phyloP scores from a whole-genome alignment of 2,113 vertebrate species.

The Cynopterus brachyotis region DNA sequence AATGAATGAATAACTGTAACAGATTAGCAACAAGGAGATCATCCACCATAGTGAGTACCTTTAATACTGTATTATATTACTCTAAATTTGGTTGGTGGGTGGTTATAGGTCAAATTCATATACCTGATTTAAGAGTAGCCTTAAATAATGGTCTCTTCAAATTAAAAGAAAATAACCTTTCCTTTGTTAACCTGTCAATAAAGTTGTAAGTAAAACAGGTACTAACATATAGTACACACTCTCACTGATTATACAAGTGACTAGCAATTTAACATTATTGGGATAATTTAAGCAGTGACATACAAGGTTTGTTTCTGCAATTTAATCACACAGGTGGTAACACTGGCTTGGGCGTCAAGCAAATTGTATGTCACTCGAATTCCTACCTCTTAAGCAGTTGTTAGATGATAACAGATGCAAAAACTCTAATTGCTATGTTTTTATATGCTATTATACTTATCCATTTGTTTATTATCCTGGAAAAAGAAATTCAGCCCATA shows the following conservation, averaged over 20 bases:
- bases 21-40: slow-evolving; percentile 16
- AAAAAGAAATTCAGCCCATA: slow-evolving; percentile 43
- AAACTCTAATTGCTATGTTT: slow-evolving; percentile 11
- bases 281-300: slow-evolving; percentile 5
- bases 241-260: background rate
- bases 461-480: background rate
- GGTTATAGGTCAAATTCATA: background rate
- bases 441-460: slow-evolving; percentile 31
- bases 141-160: slow-evolving; percentile 41
- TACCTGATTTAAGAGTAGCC: background rate
- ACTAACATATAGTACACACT: background rate
- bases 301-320: slow-evolving; percentile 4
- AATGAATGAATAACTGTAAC: slow-evolving; percentile 36
- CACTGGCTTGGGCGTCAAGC: background rate
- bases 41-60: background rate
- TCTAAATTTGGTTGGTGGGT: background rate
- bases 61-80: slow-evolving; percentile 12
- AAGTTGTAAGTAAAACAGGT: slow-evolving; percentile 26
- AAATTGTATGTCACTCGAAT: slow-evolving; percentile 39
- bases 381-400: background rate
- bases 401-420: slow-evolving; percentile 31
- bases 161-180: slow-evolving; percentile 31
- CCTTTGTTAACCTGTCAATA: slow-evolving; percentile 20
- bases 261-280: slow-evolving; percentile 45
- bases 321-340: slow-evolving; percentile 38